Percentiles rank a stretch among this genome's conserved stretches.
phyloP scores from a whole-genome alignment of 2,113 vertebrate genomes.

The Thamnaconus septentrionalis region DNA sequence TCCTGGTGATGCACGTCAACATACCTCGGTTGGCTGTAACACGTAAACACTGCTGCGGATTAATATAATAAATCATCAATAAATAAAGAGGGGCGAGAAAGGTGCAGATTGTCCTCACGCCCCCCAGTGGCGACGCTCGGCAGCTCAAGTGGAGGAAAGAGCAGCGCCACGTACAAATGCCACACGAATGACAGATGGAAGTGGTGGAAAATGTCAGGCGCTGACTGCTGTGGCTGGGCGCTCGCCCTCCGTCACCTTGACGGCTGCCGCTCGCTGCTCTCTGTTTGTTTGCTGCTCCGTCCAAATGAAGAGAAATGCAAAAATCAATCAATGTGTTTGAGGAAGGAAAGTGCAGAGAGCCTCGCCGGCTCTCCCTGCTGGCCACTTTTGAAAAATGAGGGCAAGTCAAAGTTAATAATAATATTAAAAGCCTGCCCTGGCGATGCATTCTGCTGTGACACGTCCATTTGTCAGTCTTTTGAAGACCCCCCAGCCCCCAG shows the following conservation, averaged over 20 bases:
- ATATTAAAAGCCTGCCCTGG: slow-evolving; percentile 58
- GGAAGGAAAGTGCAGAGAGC: too few relatives aligned
- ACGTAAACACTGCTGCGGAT: too few relatives aligned
- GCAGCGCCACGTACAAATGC: not conserved
- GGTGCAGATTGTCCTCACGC: too few relatives aligned
- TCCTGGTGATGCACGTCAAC: too few relatives aligned
- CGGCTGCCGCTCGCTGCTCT: not conserved
- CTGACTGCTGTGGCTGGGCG: not conserved
- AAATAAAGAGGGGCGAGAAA: too few relatives aligned
- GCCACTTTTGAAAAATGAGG: slow-evolving; percentile 51
- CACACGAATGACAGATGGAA: too few relatives aligned
- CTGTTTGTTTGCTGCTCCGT: too few relatives aligned
- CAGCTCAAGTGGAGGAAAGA: not conserved
- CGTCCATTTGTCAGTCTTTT: slow-evolving; percentile 54
- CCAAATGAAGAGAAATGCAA: not conserved
- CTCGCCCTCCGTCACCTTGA: not conserved
- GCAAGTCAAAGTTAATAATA: slow-evolving; percentile 64
- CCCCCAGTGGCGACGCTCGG: too few relatives aligned
- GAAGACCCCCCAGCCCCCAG: slow-evolving; percentile 31
- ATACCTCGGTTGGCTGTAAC: too few relatives aligned
- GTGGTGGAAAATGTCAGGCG: too few relatives aligned
- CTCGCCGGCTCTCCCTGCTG: not conserved
- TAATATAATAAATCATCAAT: too few relatives aligned
- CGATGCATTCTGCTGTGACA: slow-evolving; percentile 62
- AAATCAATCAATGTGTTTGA: not conserved